These are phyloP conservation scores for Formicarius rufipectus DNA, from an alignment of 2,113 vertebrate species.

Conservation along the genomic window DNA sequence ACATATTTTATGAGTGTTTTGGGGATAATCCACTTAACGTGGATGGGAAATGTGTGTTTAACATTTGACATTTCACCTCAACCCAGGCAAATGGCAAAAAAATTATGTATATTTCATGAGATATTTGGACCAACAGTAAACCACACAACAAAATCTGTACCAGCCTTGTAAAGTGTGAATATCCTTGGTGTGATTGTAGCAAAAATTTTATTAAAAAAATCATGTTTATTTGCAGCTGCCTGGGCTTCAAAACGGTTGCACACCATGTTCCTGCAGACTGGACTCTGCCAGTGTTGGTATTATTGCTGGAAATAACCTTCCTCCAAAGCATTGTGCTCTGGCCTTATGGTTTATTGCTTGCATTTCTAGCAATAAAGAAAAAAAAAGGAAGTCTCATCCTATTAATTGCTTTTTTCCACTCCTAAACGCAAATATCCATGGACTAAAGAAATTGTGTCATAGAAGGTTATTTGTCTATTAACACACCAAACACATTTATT, in stretches of 20 bases:
- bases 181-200: background rate
- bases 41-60: background rate
- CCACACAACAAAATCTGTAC: background rate
- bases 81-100: background rate
- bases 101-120: rapidly evolving
- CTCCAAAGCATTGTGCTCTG: background rate
- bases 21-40: background rate
- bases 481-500: background rate
- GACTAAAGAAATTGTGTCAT: background rate
- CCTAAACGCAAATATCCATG: background rate
- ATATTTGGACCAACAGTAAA: background rate
- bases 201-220: background rate
- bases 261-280: rapidly evolving
- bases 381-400: background rate
- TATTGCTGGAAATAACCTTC: background rate
- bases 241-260: background rate
- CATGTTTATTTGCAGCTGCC: background rate
- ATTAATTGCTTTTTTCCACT: background rate
- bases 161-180: background rate
- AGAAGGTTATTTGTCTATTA: background rate
- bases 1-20: background rate
- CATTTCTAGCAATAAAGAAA: background rate
- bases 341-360: background rate
- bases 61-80: background rate
- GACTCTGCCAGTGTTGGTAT: background rate